A percentile compares a stretch with the other conserved stretches of the same genome.
Evolutionary conservation across 2,888 invertebrate species (phyloP).

Genomic region (Agonopterix heracliana): DNA sequence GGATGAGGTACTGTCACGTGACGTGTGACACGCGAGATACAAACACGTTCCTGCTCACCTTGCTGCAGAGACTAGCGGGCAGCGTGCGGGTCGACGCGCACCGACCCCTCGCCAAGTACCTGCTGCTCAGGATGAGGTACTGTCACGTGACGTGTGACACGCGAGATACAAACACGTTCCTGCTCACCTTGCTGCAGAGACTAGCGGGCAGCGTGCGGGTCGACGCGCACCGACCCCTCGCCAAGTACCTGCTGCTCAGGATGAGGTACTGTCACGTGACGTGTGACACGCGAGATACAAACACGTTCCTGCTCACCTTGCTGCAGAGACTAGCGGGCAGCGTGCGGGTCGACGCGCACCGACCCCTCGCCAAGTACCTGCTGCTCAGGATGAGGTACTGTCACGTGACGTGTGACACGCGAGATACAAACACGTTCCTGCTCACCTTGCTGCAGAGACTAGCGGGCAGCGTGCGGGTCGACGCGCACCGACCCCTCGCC

Average conservation of each 20-base stretch:
- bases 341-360: slow-evolving; percentile 88
- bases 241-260: slow-evolving; percentile 87
- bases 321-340: slow-evolving; percentile 84
- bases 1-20: slow-evolving; percentile 76
- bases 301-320: slow-evolving; percentile 79
- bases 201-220: slow-evolving; percentile 83
- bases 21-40: slow-evolving; percentile 38
- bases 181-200: slow-evolving; percentile 83
- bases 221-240: slow-evolving; percentile 89
- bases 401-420: neutral
- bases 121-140: slow-evolving; percentile 83
- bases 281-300: slow-evolving; percentile 42
- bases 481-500: slow-evolving; percentile 90
- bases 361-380: slow-evolving; percentile 89
- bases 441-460: slow-evolving; percentile 83
- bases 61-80: slow-evolving; percentile 83
- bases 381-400: slow-evolving; percentile 82
- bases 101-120: slow-evolving; percentile 89
- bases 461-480: slow-evolving; percentile 82
- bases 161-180: too few relatives aligned
- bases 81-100: slow-evolving; percentile 89
- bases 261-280: slow-evolving; percentile 70
- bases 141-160: neutral
- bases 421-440: too few relatives aligned
- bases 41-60: slow-evolving; percentile 78